phyloP scores from a whole-genome alignment of 2,888 invertebrate species.

The Helicoverpa assulta region DNA sequence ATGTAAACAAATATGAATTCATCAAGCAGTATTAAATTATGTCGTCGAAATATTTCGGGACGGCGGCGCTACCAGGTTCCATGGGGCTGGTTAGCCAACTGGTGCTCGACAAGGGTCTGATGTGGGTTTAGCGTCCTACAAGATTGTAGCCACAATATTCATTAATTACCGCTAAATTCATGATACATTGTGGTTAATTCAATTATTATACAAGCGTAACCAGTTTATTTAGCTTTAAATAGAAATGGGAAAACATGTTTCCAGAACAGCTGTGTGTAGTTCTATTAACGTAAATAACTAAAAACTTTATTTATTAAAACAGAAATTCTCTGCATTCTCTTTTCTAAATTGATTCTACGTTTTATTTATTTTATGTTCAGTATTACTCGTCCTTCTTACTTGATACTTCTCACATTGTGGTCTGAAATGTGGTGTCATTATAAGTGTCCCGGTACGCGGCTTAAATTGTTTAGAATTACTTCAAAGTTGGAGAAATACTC shows the following conservation, averaged over 20 bases:
- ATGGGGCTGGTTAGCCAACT: slow-evolving; percentile 59
- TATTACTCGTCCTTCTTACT: neutral
- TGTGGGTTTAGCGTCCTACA: slow-evolving; percentile 63
- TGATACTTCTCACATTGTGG: neutral
- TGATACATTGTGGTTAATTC: slow-evolving; percentile 28
- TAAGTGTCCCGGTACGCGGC: neutral
- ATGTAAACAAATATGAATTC: slow-evolving; percentile 41
- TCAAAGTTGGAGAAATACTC: slow-evolving; percentile 1
- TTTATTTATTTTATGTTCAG: neutral
- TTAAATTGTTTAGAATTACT: slow-evolving; percentile 1
- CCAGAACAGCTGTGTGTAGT: neutral
- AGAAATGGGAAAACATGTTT: neutral
- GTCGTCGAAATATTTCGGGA: slow-evolving; percentile 34
- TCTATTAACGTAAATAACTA: neutral
- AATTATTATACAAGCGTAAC: slow-evolving; percentile 24
- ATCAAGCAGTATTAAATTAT: slow-evolving; percentile 40
- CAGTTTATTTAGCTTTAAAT: neutral
- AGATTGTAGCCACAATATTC: slow-evolving; percentile 38
- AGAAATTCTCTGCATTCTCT: neutral
- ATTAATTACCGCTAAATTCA: slow-evolving; percentile 49
- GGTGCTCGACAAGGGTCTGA: slow-evolving; percentile 74
- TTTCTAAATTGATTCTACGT: neutral
- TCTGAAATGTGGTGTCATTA: neutral
- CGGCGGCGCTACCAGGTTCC: slow-evolving; percentile 22
- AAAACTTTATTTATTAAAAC: no score